Base-by-base conservation (phyloP, 2,113 vertebrate genomes). In the Protobothrops mucrosquamatus region DNA sequence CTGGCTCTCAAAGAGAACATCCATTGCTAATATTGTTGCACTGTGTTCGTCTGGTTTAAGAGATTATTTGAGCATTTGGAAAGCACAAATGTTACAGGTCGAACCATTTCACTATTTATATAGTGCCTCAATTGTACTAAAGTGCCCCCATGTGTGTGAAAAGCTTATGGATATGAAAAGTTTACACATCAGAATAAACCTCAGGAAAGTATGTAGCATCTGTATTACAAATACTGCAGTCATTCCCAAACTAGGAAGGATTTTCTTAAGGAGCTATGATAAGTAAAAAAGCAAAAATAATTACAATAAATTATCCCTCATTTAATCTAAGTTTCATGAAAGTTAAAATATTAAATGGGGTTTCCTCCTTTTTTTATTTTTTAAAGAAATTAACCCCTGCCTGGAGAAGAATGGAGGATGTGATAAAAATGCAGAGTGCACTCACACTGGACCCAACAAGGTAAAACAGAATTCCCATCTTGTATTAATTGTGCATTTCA, bases 341-440 rank as follows among this genome's bases (percentile, higher is more conserved):
- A 96, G 26, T 92, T 88, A 89, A 89, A 61, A 96, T 64, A 90
- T 2, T 89, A 2, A 86, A 81, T 81, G 34, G 34, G 69, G 2
- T 81, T 22, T 20, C 6, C n/a, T 3, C 91, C 2, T 91, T 89
- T 69, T 81, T 54, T 94, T 96, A 59, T 95, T 93, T 96, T 94
- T 48, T 94, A 92, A 97, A 99, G 99, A 98, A 95, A 99, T 99
- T 87, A 99, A 99, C 90, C 98, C 99, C 0, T 99, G 99, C 88
- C 93, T 98, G 94, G 96, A 97, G 56, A 98, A 97, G 95, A 97
- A 98, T 0, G 98, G 98, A 7, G 98, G 98, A 59, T 99, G 99
- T 5, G 97, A 98, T 20, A 94, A 2, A 92, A 98, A 99, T 1
- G 98, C 99, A 10, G 98, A 98, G 57, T 99, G 99, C 85, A 97